phyloP scores from a whole-genome alignment of 2,888 invertebrate genomes.

The Cephus rjabovi region DNA sequence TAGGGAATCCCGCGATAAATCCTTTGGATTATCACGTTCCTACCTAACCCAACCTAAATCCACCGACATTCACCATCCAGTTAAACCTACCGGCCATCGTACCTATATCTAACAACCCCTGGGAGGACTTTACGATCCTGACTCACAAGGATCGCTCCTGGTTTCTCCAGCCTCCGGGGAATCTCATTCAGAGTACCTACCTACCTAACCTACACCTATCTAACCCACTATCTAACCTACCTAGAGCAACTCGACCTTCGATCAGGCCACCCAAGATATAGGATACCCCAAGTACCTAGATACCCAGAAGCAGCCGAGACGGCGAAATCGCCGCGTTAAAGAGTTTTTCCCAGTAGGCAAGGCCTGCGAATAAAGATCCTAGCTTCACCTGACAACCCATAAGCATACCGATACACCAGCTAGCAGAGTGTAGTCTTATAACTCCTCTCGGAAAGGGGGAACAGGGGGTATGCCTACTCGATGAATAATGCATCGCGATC shows the following conservation, averaged over 20 bases:
- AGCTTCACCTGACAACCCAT: not conserved
- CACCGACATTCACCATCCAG: not conserved
- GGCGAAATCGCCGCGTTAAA: conserved; percentile 43
- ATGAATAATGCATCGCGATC: conserved; percentile 58
- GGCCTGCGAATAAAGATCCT: conserved; percentile 41
- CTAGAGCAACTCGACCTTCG: conserved; percentile 31
- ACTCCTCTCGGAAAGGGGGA: not conserved
- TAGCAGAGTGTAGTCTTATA: not conserved
- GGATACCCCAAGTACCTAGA: not conserved
- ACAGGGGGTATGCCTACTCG: not conserved
- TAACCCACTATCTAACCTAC: conserved; percentile 1
- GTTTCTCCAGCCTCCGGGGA: not conserved
- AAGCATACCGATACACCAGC: not conserved
- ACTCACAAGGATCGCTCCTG: not conserved
- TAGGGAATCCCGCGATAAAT: not conserved
- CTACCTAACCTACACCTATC: conserved; percentile 6
- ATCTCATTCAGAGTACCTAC: not conserved
- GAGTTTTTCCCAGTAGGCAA: conserved; percentile 44
- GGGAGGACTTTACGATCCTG: not conserved
- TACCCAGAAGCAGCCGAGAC: not conserved
- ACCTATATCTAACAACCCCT: not conserved
- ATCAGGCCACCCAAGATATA: conserved; percentile 10
- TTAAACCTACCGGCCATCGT: not conserved
- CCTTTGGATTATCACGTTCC: not conserved
- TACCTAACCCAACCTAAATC: not conserved